Base-by-base conservation (phyloP, 2,797 vertebrate species). In the Steatocranus sp. region DNA sequence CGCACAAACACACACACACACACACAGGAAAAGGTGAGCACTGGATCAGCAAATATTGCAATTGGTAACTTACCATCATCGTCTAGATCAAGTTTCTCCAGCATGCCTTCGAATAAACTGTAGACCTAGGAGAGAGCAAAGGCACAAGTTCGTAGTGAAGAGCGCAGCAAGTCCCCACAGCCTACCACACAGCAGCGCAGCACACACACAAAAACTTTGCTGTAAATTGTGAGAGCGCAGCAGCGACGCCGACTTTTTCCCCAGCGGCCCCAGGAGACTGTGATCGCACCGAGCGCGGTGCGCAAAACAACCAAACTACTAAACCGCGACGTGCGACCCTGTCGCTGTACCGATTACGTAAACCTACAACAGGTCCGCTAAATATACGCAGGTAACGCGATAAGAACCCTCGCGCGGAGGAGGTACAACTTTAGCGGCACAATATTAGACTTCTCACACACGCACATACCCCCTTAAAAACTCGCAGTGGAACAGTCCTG, bases 81-180 rank as follows among this genome's bases (percentile, higher is more conserved):
- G 48, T 95, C 93, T 83, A 97, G 94, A 92, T 96, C 95, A 94
- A 97, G 95, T 95, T 96, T 97, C 93, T 96, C 96, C 95, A 97
- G 93, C 95, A 96, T 96, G 91, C 95, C 95, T 96, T 96, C 96
- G 90, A 94, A 91, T 84, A 95, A 87, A 81, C 93, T 89, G 89
- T 86, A 94, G 80, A 95, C 93, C 96, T 97, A 78, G 7, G 85
- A 79, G 53, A 48, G 53, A 18, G n/a, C 75, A 38, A 76, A 78
- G 11, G 51, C 48, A 92, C 8, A 92, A 79, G 83, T 89, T 85
- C 82, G 63, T 46, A 1, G 75, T 83, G 46, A 88, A 18, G 49
- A 76, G 68, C 56, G 63, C 58, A 27, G 61, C 36, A 79, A 84
- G 73, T 15, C 50, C 78, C 30, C 79, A 12, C 79, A 2, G 20